Conservation (phyloP, 2,113 vertebrate species). For the Poeciliopsis occidentalis region DNA sequence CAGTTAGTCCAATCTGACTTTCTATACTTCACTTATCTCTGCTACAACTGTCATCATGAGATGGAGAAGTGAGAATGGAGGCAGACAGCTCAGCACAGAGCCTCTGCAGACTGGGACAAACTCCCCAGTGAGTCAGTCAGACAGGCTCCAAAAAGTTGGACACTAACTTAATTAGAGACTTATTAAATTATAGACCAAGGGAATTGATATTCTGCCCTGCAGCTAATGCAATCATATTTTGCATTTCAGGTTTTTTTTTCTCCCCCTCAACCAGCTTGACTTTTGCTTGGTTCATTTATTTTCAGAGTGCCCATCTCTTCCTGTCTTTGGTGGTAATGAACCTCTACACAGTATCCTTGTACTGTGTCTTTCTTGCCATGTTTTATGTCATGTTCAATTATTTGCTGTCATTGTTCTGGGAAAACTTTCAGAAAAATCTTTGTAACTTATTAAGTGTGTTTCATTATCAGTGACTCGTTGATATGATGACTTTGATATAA, state of each 20-base stretch:
- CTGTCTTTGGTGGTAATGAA: slow-evolving; percentile 65
- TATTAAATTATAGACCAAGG: slow-evolving; percentile 75
- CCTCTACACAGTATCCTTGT: slow-evolving; percentile 48
- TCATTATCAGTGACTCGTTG: slow-evolving; percentile 18
- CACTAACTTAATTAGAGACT: slow-evolving; percentile 77
- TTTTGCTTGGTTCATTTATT: slow-evolving; percentile 72
- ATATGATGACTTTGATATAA: neutral
- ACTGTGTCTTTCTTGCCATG: slow-evolving; percentile 12
- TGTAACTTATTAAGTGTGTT: neutral
- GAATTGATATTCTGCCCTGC: slow-evolving; percentile 75
- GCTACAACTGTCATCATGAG: slow-evolving; percentile 44
- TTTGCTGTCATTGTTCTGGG: slow-evolving; percentile 32
- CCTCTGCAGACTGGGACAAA: slow-evolving; percentile 39
- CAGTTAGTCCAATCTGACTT: slow-evolving; percentile 44
- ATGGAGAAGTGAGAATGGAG: neutral
- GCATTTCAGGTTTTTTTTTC: slow-evolving; percentile 50
- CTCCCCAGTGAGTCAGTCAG: slow-evolving; percentile 60
- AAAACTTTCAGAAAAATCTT: slow-evolving; percentile 23
- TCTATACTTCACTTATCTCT: slow-evolving; percentile 48
- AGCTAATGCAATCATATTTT: slow-evolving; percentile 78
- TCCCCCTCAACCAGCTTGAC: slow-evolving; percentile 49
- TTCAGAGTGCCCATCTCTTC: slow-evolving; percentile 56
- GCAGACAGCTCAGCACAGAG: slow-evolving; percentile 26
- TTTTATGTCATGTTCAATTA: slow-evolving; percentile 57
- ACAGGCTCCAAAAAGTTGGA: slow-evolving; percentile 66